Evolutionary conservation across 2,113 vertebrate genomes (phyloP).

Genomic region (Catharus minimus): DNA sequence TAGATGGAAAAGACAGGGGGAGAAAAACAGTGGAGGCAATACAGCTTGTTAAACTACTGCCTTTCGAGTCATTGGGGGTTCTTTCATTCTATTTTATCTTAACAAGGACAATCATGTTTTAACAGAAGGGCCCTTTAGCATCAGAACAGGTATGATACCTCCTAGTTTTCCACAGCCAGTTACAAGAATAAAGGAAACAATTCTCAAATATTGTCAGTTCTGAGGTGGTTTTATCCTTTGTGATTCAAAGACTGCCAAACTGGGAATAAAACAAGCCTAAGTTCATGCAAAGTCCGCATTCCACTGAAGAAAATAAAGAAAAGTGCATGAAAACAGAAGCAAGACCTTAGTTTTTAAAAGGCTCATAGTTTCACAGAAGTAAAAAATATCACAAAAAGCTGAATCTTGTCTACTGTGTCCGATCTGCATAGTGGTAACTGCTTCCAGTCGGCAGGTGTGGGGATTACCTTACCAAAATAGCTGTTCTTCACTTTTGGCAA

Average conservation of each 20-base stretch:
- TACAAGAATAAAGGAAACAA: background rate
- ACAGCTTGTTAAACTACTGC: slow-evolving; percentile 33
- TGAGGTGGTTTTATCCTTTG: background rate
- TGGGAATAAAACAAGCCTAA: background rate
- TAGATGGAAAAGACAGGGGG: slow-evolving; percentile 35
- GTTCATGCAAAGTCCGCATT: background rate
- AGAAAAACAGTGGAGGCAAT: slow-evolving; percentile 45
- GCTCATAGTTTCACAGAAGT: background rate
- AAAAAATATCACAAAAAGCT: background rate
- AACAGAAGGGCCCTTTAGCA: background rate
- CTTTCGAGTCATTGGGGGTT: background rate
- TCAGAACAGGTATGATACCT: background rate
- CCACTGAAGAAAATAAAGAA: background rate
- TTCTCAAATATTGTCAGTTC: background rate
- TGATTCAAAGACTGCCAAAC: background rate
- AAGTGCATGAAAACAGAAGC: background rate
- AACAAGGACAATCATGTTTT: background rate
- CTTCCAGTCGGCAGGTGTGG: background rate
- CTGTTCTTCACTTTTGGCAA: background rate
- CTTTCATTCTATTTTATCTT: slow-evolving; percentile 5
- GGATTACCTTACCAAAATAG: background rate
- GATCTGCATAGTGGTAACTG: background rate
- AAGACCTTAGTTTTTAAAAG: background rate
- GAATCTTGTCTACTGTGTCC: background rate
- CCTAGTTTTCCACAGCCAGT: background rate